Evolutionary conservation across 2,797 vertebrate species (phyloP), one percentile per base, ranked within the genome.

Genomic region (Epinephelus coioides): DNA sequence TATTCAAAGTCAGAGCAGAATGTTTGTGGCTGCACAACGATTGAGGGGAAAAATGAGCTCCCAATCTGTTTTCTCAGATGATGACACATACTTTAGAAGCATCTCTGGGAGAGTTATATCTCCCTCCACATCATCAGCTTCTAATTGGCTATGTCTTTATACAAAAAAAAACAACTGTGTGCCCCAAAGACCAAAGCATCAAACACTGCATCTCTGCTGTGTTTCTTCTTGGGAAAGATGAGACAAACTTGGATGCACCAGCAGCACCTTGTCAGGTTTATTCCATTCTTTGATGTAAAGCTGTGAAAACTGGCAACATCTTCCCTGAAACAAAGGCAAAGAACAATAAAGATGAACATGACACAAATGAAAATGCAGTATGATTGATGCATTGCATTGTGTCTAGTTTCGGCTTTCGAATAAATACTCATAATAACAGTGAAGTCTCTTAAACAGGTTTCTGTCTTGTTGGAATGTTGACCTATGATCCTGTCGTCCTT

Each of bases 101-200:
- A n/a, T 73, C 69, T 74, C 61, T 69, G 30, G 2, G 57, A 74
- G 71, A 73, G 25, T 25, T 74, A 3, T 54, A 30, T 54, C 71
- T 74, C 69, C 25, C 67, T 63, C 62, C 38, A 44, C 64, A 78
- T 86, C 71, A 49, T 73, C 67, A 12, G 57, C 57, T 63, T 83
- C 64, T 90, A 86, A 90, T 88, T 91, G 78, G 60, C 61, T 43
- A 11, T 60, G 68, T 66, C 59, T 73, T 83, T 44, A 69, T 30
- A 12, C 62, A 44, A 75, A n/a, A 11, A 40, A 43, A 12, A 12
- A 12, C 11, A 40, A 8, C 6, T 0, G 2, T n/a, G 46, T 21
- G 5, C 61, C 71, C 69, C 38, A 34, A 81, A 70, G 56, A 74
- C 68, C 43, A 27, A 83, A 2, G 75, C 50, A 71, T 87, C 71